phyloP scores from a whole-genome alignment of 2,797 vertebrate genomes.

The Eupleurogrammus muticus region DNA sequence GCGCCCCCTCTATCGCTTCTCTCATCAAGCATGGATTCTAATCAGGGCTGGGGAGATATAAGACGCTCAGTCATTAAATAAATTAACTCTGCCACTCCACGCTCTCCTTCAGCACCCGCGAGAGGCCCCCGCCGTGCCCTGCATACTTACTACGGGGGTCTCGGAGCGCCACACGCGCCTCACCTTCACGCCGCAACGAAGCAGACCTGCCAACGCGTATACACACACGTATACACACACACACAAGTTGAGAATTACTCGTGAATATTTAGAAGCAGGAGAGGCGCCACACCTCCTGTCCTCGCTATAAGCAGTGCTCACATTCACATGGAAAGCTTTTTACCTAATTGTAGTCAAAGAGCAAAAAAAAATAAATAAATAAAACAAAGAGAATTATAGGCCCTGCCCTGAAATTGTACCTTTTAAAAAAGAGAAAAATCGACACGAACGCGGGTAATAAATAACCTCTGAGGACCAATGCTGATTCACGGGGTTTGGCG shows the following conservation, averaged over 20 bases:
- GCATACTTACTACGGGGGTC: conserved; percentile 73
- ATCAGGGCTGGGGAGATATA: conserved; percentile 86
- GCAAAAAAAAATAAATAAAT: conserved; percentile 21
- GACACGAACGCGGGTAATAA: conserved; percentile 24
- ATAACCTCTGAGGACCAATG: conserved; percentile 47
- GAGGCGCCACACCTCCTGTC: conserved; percentile 63
- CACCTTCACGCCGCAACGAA: conserved; percentile 65
- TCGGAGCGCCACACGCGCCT: conserved; percentile 36
- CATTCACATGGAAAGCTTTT: conserved; percentile 53
- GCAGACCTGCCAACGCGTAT: conserved; percentile 42
- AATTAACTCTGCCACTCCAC: conserved; percentile 86
- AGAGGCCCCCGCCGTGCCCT: conserved; percentile 75
- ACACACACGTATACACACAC: conserved; percentile 26
- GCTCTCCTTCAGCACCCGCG: conserved; percentile 79
- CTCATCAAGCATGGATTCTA: conserved; percentile 86
- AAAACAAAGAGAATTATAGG: conserved; percentile 4
- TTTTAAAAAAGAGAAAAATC: conserved; percentile 12
- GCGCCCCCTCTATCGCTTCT: conserved; percentile 79
- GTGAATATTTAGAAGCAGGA: conserved; percentile 67
- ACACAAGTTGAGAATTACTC: conserved; percentile 49
- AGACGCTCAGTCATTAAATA: conserved; percentile 88
- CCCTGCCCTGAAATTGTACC: conserved; percentile 4
- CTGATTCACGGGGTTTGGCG: conserved; percentile 60
- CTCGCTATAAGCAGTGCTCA: conserved; percentile 42
- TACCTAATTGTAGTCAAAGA: conserved; percentile 67